Conservation (phyloP, 2,888 invertebrate species). For the Microdon myrmicae region DNA sequence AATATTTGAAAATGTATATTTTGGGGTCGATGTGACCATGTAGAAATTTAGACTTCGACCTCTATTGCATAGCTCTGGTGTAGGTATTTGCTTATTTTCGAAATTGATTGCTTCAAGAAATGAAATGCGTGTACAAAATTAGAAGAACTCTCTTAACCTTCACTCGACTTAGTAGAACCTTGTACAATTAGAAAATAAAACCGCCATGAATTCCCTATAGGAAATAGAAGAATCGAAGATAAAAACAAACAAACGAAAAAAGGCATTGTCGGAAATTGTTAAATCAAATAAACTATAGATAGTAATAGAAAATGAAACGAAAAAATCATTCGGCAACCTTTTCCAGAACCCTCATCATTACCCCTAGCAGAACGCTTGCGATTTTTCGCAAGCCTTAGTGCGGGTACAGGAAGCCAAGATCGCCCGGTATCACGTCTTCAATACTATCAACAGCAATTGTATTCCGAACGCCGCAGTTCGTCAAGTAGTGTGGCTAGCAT, state of each 20-base stretch:
- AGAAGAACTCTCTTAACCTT: slow-evolving; percentile 6
- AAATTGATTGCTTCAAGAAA: slow-evolving; percentile 4
- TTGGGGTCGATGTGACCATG: too few species aligned
- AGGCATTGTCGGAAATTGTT: slow-evolving; percentile 5
- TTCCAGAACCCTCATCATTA: slow-evolving; percentile 64
- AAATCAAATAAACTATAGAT: background rate
- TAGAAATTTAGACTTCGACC: too few species aligned
- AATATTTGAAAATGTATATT: too few species aligned
- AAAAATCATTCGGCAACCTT: slow-evolving; percentile 13
- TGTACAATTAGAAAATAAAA: background rate
- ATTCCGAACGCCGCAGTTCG: slow-evolving; percentile 55
- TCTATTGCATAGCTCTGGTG: too few species aligned
- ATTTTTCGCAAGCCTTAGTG: slow-evolving; percentile 63
- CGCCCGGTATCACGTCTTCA: slow-evolving; percentile 20
- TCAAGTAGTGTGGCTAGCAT: slow-evolving; percentile 36
- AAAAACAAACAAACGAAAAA: slow-evolving; percentile 31
- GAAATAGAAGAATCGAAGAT: slow-evolving; percentile 11
- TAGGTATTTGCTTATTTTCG: too few species aligned
- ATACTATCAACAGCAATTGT: slow-evolving; percentile 10
- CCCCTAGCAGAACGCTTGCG: slow-evolving; percentile 64
- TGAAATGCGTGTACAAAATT: slow-evolving; percentile 39
- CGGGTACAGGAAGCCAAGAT: slow-evolving; percentile 27
- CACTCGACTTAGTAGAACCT: slow-evolving; percentile 8
- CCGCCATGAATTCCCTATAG: slow-evolving; percentile 1
- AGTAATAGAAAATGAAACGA: background rate